Conservation (phyloP, 1,140 invertebrate genomes). For the Thalassaphorura encarpata region DNA sequence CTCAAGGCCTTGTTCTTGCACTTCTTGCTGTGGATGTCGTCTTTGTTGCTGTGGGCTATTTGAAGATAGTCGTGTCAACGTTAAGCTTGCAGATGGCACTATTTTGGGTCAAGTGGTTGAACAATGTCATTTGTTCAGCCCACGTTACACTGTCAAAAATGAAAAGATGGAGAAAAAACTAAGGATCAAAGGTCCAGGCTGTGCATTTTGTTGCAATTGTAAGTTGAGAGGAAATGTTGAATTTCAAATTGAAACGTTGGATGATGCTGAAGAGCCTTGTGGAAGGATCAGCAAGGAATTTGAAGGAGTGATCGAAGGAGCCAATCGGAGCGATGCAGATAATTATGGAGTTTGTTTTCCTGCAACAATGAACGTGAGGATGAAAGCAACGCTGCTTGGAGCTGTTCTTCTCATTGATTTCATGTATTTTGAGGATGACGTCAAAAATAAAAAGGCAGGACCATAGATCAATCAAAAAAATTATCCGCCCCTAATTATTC, state of each 20-base stretch:
- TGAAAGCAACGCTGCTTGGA: slow-evolving; percentile 3
- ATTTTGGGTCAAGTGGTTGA: not conserved
- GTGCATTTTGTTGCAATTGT: slow-evolving; percentile 2
- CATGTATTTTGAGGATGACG: not conserved
- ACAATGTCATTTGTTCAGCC: not conserved
- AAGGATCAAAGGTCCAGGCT: not conserved
- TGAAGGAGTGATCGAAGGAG: not conserved
- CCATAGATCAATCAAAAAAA: too few relatives aligned
- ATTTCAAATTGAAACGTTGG: not conserved
- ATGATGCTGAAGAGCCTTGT: not conserved
- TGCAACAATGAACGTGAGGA: not conserved
- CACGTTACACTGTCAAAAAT: not conserved
- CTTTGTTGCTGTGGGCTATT: slow-evolving; percentile 3
- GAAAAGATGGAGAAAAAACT: not conserved
- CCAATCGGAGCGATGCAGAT: not conserved
- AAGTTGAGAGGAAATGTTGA: not conserved
- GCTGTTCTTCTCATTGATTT: slow-evolving; percentile 5
- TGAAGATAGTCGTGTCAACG: not conserved
- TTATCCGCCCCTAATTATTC: too few relatives aligned
- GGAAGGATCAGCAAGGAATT: slow-evolving; percentile 6
- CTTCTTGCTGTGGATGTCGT: slow-evolving; percentile 2
- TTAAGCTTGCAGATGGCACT: not conserved
- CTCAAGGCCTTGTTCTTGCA: not conserved
- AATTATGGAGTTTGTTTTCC: slow-evolving; percentile 2
- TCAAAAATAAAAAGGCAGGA: too few relatives aligned